Evolutionary conservation across 1,140 invertebrate species (phyloP), one percentile per base, ranked within the genome.

Genomic region (Trypoxylus dichotomus): DNA sequence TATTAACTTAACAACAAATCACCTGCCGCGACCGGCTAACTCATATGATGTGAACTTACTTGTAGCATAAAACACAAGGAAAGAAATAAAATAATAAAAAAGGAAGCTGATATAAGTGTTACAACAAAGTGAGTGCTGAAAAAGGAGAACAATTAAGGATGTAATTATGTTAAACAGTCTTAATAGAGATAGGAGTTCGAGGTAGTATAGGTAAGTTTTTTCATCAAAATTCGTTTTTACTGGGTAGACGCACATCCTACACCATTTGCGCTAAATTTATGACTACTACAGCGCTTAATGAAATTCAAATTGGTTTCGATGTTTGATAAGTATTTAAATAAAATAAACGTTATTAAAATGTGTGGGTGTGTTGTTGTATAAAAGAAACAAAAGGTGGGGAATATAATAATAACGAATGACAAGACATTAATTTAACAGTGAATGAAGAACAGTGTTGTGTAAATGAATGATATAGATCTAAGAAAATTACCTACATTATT

Each of bases 261-360:
- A 27, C 60, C 27, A 68, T 68, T 68, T 68, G 60, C 60, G 27
- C 24, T 68, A 68, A 68, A 68, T 29, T 24, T 68, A 68, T 68
- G 27, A 68, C 60, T 68, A 68, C 27, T 29, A 54, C 19, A 19
- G 15, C 47, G 27, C 24, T 68, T 68, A 68, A 68, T 68, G 60
- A 68, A 68, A 68, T 68, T 68, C 60, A 68, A 68, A 68, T 68
- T 68, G 60, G 60, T 68, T 68, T 68, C 27, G 60, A 68, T 68
- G 60, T 21, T 68, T 68, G 60, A 68, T 68, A 68, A 68, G 60
- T 68, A 68, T 68, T 68, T 68, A 68, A 68, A 68, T 68, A 68
- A 68, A 68, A 68, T 21, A 68, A 68, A 68, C 60, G 21, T 68
- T 68, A 68, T 68, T 68, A 27, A 68, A 68, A 68, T 29, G 60